Base-by-base conservation (phyloP, 2,797 vertebrate genomes). In the Orestias chungarensis region DNA sequence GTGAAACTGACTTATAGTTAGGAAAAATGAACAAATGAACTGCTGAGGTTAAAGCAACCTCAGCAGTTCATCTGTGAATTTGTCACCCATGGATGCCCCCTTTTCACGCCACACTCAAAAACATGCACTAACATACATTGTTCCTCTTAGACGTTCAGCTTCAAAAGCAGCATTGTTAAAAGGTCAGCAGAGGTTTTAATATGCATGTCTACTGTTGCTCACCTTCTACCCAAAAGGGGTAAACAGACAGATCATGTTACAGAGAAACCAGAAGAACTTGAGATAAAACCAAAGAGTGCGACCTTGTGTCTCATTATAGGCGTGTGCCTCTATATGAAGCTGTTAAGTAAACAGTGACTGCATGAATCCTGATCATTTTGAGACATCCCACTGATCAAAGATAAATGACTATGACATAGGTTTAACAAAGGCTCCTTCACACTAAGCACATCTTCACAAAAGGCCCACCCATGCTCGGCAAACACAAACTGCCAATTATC, bases 101-200 rank as follows among this genome's bases (percentile, higher is more conserved):
- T 72, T n/a, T 49, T 75, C 46, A 27, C 54, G 64, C 62, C 23
- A 44, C 57, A 74, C n/a, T n/a, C 52, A n/a, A 40, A 62, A 12
- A 62, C 35, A 40, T 14, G 23, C 20, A 49, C 57, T 43, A 64
- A 40, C 35, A 33, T 35, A 64, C 70, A 27, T 76, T 62, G 57
- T 68, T 83, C 70, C 64, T 64, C 55, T 55, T 75, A 91, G 88
- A 87, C 89, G 82, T 92, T 91, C 88, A 70, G 89, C 74, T 92
- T 93, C 72, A 92, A 92, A 93, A 92, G 87, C 89, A 74, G 89
- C 85, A 93, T 94, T 94, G 93, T 95, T 87, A 87, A 84, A 92
- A 92, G 93, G 90, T 93, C 93, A 93, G 91, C 84, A 91, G 87
- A 87, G 87, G 82, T 84, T 88, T 86, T 72, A 82, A 78, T 84